Evolutionary conservation across 2,888 invertebrate genomes (phyloP), one percentile per base, ranked within the genome.

Genomic region (Tetramorium bicarinatum): DNA sequence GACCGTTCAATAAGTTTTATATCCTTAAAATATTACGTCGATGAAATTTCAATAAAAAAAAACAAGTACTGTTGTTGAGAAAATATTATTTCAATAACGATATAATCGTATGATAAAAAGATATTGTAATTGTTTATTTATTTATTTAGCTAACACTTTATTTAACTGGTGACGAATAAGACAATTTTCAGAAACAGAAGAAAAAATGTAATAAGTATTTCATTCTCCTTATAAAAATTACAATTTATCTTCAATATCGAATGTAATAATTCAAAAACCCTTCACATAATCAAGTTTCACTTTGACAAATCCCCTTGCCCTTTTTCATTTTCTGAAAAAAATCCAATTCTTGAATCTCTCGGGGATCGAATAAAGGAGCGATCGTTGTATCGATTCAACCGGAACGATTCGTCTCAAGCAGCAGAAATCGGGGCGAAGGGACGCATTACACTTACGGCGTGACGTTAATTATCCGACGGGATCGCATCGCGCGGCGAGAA

Each of bases 391-490:
- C 34, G 54, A 66, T n/a, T n/a, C 44, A n/a, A 2, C 15, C 47
- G 52, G 15, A 6, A 76, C 54, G 61, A 76, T 81, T 38, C 1
- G 2, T 15, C 29, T 66, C 25, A 0, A 47, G 25, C 44, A 34
- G 75, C 44, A 61, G 62, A 52, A 64, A 59, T 52, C 64, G 15
- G 29, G 18, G 41, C 34, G 11, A n/a, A 38, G 41, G 67, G 71
- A 9, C 61, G 67, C 81, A 67, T 89, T 85, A 85, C 67, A 61
- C 64, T 84, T 74, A 87, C 49, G 52, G 56, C 49, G 54, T 49
- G 66, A 56, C 75, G 83, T 89, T 86, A 89, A 88, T 90, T 88
- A 89, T 86, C 85, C 85, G 29, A 18, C 75, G 80, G 56, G 67
- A 89, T 84, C 79, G 76, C 47, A 41, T 25, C 69, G 41, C 29